Base-by-base conservation (phyloP, 64 coral and sea anemone species). In the Astreopora myriophthalma region DNA sequence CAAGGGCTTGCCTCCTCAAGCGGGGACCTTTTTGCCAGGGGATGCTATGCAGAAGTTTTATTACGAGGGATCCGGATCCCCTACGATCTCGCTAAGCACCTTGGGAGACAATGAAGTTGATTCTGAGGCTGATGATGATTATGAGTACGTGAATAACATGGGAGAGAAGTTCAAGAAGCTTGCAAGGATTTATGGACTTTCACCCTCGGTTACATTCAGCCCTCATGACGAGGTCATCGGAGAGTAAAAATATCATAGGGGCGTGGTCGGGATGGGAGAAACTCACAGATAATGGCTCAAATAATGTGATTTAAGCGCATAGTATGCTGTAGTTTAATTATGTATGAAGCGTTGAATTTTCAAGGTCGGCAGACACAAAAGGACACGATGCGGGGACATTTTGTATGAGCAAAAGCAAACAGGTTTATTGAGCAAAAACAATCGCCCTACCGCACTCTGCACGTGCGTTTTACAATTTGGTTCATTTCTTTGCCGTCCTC, bases 51-150 rank as follows among this genome's bases (percentile, higher is more conserved):
- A 94, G 39, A 52, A 32, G 65, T 96, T 90, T 85, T 69, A 11
- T 51, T 86, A 90, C 66, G 95, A 96, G 69, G 95, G 95, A n/a
- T 74, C 36, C n/a, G 95, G 95, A 13, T 96, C 95, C 6, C 95
- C 95, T 22, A 89, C 91, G 34, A 74, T 88, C 2, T 96, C 95
- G 27, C 81, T 96, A 2, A 96, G 95, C 6, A 94, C 89, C 17
- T 66, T 96, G n/a, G 95, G 74, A 76, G 93, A 88, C 30, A 87
- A 71, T 11, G 55, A 73, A 25, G 81, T 66, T 1, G 92, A 88
- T 6, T 75, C 69, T 19, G 73, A 88, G 22, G 25, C 69, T 13
- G 85, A 82, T 71, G 62, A 94, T 32, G 79, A 79, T 34, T 93
- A 74, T 75, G 80, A 93, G 71, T 77, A 70, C 16, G 73, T 96